phyloP scores from a whole-genome alignment of 2,113 vertebrate genomes.

The Morone chrysops region DNA sequence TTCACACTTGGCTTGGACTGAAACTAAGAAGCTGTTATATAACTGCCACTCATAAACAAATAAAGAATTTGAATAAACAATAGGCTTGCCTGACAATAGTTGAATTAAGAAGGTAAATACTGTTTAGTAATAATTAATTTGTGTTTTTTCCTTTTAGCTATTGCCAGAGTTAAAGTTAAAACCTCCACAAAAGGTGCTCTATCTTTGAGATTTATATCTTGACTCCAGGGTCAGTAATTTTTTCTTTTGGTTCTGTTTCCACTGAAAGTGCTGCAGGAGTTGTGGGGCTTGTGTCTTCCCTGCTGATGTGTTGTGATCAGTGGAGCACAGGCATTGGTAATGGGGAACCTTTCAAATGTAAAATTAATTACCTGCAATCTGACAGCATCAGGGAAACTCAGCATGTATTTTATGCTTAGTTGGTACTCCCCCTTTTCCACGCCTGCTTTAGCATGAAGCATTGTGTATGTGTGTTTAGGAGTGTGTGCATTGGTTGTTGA shows the following conservation, averaged over 20 bases:
- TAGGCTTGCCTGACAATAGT: not conserved
- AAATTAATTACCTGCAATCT: slow-evolving; percentile 80
- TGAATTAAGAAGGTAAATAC: slow-evolving; percentile 6
- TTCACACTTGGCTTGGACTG: not conserved
- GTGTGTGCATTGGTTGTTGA: slow-evolving; percentile 19
- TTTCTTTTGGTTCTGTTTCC: slow-evolving; percentile 30
- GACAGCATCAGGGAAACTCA: slow-evolving; percentile 70
- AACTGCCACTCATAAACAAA: slow-evolving; percentile 5
- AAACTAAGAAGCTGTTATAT: slow-evolving; percentile 14
- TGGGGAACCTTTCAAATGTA: slow-evolving; percentile 77
- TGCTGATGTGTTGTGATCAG: slow-evolving; percentile 72
- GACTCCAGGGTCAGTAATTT: slow-evolving; percentile 27
- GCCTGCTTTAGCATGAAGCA: slow-evolving; percentile 56
- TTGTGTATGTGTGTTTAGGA: slow-evolving; percentile 28
- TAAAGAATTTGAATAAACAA: slow-evolving; percentile 12
- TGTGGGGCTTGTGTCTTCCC: slow-evolving; percentile 29
- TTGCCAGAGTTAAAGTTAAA: not conserved
- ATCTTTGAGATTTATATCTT: slow-evolving; percentile 13
- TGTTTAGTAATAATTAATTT: not conserved
- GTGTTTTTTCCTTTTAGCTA: not conserved
- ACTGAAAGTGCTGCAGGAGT: slow-evolving; percentile 43
- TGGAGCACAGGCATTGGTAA: slow-evolving; percentile 65
- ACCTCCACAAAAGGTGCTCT: not conserved
- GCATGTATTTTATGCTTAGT: slow-evolving; percentile 80
- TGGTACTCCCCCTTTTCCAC: slow-evolving; percentile 53